Evolutionary conservation across 2,888 invertebrate genomes (phyloP).

Genomic region (Eilema griseolum): DNA sequence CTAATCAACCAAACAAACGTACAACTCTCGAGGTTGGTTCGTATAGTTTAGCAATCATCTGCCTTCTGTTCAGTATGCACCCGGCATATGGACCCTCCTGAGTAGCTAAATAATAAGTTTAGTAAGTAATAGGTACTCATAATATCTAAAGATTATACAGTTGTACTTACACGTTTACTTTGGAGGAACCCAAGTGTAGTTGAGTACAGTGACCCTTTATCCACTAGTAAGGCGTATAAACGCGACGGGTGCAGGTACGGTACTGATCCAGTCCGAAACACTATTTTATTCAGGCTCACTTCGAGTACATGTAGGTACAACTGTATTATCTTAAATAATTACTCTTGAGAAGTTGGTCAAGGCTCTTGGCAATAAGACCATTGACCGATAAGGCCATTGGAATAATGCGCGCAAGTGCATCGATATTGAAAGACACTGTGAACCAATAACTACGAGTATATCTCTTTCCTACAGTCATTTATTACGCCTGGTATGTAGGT

Average conservation of each 20-base stretch:
- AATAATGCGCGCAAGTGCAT: neutral
- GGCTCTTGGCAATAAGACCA: neutral
- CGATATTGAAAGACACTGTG: neutral
- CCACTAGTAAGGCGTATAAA: too few relatives aligned
- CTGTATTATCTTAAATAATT: neutral
- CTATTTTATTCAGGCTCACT: too few relatives aligned
- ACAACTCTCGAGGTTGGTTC: too few relatives aligned
- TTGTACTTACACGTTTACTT: too few relatives aligned
- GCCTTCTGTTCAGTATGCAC: neutral
- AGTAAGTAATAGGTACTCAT: neutral
- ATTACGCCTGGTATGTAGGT: too few relatives aligned
- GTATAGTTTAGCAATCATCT: neutral
- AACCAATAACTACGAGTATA: neutral
- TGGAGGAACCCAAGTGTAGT: too few relatives aligned
- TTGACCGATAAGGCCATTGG: slow-evolving; percentile 1
- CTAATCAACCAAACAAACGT: too few relatives aligned
- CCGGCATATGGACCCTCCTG: neutral
- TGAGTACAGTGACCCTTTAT: too few relatives aligned
- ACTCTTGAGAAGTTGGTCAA: slow-evolving; percentile 6
- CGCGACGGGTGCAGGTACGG: too few relatives aligned
- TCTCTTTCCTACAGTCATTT: too few relatives aligned
- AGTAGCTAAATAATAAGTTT: too few relatives aligned
- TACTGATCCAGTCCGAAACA: too few relatives aligned
- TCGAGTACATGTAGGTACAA: neutral
- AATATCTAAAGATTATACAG: neutral